Base-by-base conservation (phyloP, 1,140 invertebrate genomes). In the Triops longicaudatus region DNA sequence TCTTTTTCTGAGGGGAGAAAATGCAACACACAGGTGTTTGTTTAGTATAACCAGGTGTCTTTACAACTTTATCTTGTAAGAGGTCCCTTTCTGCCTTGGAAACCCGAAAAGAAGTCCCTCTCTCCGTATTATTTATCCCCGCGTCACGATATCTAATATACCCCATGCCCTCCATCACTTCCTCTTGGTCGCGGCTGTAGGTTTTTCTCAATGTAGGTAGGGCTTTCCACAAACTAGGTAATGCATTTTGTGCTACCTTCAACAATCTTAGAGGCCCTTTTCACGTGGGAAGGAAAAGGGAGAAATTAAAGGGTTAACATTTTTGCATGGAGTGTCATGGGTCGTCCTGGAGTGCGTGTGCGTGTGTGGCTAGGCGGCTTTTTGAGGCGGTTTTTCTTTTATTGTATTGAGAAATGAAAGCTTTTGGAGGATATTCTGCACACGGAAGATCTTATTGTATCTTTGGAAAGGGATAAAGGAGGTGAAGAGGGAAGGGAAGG, bases 21-120 rank as follows among this genome's bases (percentile, higher is more conserved):
- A 63, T 63, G 50, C 50, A 63, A 63, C 50, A 63, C 50, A 63
- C 50, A 63, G 50, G 50, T 63, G 50, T 63, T 63, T 63, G 50
- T 63, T 63, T 63, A 6, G 50, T 63, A 63, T 63, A 63, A 63
- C 50, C 50, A 63, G 50, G 50, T 63, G 50, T 63, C 50, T 63
- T 63, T 63, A 63, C 50, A 63, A 63, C 50, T 63, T 63, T 63
- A 63, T 63, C 50, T 63, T 63, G 50, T 63, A 63, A 63, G 17
- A 63, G 50, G 31, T 22, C 50, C 50, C 22, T 14, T 63, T 63
- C 50, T 63, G 17, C 22, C 50, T 63, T 37, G 31, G 31, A 37
- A 37, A 63, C 4, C n/a, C 50, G 3, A 63, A 63, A 63, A 63
- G 50, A 63, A 63, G 50, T 63, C 50, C 50, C 50, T 63, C 50